A percentile compares a stretch with the other conserved stretches of the same genome.
phyloP scores from a whole-genome alignment of 2,113 vertebrate genomes.

The Malurus alboscapulatus region DNA sequence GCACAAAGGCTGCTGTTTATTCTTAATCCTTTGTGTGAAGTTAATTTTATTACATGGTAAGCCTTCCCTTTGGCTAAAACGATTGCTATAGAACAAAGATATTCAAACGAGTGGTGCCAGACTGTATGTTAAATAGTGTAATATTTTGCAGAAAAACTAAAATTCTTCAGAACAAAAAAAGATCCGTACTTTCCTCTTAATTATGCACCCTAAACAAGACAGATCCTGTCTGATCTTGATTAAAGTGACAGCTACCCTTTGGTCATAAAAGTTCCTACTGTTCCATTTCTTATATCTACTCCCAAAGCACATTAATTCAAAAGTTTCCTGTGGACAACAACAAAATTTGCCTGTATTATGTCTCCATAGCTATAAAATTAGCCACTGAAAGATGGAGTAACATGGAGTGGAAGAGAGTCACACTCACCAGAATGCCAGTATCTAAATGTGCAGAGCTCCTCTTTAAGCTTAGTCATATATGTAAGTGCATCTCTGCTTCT shows the following conservation, averaged over 20 bases:
- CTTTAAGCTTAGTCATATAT: not conserved
- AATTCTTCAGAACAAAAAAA: not conserved
- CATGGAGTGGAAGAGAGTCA: not conserved
- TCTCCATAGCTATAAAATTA: not conserved
- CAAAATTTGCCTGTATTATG: not conserved
- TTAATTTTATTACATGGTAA: not conserved
- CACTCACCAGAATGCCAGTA: not conserved
- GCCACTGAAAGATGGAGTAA: not conserved
- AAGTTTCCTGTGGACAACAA: not conserved
- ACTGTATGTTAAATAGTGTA: not conserved
- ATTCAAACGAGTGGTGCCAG: not conserved
- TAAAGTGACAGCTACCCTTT: not conserved
- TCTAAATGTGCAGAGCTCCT: not conserved
- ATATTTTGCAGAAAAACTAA: not conserved
- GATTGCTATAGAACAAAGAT: not conserved
- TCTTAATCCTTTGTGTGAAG: conserved; percentile 12
- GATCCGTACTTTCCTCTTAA: not conserved
- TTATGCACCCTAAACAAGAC: not conserved
- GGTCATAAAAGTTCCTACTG: not conserved
- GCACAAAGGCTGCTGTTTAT: not conserved
- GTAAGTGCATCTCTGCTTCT: not conserved
- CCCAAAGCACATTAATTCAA: not conserved
- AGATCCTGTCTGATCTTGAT: not conserved
- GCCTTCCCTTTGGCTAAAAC: not conserved
- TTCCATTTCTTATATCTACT: not conserved